These are phyloP conservation scores for Carcina quercana DNA, from an alignment of 2,888 invertebrate species.

Conservation along the genomic window DNA sequence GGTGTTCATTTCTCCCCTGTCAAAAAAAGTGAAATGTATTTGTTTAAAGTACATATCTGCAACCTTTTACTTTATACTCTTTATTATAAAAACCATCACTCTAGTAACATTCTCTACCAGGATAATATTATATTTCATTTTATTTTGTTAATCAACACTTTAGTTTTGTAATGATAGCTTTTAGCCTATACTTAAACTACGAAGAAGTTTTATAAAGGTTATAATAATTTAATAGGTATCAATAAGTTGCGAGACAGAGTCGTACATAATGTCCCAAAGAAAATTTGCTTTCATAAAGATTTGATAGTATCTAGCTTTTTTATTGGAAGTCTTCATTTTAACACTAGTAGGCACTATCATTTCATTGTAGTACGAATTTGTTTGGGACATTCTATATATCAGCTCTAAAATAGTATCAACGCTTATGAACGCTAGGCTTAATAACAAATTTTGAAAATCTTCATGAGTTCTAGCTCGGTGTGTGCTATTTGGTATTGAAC, in stretches of 20 bases:
- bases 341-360: too few relatives aligned
- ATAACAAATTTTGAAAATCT: slow-evolving; percentile 41
- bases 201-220: slow-evolving; percentile 59
- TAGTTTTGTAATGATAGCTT: slow-evolving; percentile 53
- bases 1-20: slow-evolving; percentile 39
- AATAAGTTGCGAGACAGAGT: slow-evolving; percentile 28
- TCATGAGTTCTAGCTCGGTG: slow-evolving; percentile 53
- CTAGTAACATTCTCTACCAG: slow-evolving; percentile 72
- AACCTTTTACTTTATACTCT: slow-evolving; percentile 47
- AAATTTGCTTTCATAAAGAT: too few relatives aligned
- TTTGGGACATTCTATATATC: too few relatives aligned
- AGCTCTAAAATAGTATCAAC: slow-evolving; percentile 4
- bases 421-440: slow-evolving; percentile 2
- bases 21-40: slow-evolving; percentile 38
- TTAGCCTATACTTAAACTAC: slow-evolving; percentile 66
- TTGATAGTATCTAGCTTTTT: too few relatives aligned
- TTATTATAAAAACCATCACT: slow-evolving; percentile 68
- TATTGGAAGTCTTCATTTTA: too few relatives aligned
- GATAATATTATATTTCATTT: slow-evolving; percentile 60
- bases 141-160: slow-evolving; percentile 60
- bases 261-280: too few relatives aligned
- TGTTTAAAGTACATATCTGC: slow-evolving; percentile 34
- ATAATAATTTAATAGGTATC: slow-evolving; percentile 30
- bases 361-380: too few relatives aligned
- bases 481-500: slow-evolving; percentile 67